Evolutionary conservation across 2,797 vertebrate genomes (phyloP).

Genomic region (Enteromius paludinosus): DNA sequence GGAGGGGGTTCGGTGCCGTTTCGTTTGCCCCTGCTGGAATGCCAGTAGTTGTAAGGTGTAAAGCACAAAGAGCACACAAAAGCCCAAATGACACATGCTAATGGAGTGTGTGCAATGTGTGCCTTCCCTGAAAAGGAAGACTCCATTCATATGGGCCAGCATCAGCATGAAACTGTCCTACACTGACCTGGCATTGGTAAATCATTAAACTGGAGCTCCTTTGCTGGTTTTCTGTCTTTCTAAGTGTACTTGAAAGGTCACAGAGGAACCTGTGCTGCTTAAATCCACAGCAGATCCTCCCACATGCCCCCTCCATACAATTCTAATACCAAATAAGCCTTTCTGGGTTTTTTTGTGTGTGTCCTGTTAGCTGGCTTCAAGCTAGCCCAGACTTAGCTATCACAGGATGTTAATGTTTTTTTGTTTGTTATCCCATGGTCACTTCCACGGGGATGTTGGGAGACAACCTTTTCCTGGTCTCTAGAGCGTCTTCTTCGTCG

Average conservation of each 20-base stretch:
- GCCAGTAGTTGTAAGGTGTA: constrained; percentile 44
- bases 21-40: constrained; percentile 43
- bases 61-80: constrained; percentile 41
- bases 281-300: constrained; percentile 20
- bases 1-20: constrained; percentile 25
- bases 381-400: constrained; percentile 46
- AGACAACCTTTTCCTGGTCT: constrained; percentile 55
- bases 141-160: constrained; percentile 50
- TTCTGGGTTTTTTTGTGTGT: background rate
- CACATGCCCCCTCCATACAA: background rate
- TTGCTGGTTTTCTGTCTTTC: constrained; percentile 45
- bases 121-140: constrained; percentile 46
- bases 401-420: constrained; percentile 65
- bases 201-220: constrained; percentile 57
- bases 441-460: constrained; percentile 60
- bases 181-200: constrained; percentile 58
- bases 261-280: constrained; percentile 47
- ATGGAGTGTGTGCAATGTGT: constrained; percentile 42
- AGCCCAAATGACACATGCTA: constrained; percentile 48
- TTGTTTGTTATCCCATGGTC: constrained; percentile 57
- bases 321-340: constrained; percentile 7
- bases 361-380: constrained; percentile 40
- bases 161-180: constrained; percentile 46
- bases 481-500: constrained; percentile 19
- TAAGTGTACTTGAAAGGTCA: constrained; percentile 31